Evolutionary conservation across 2,113 vertebrate species (phyloP), one percentile per base, ranked within the genome.

Genomic region (Brachionichthys hirsutus): DNA sequence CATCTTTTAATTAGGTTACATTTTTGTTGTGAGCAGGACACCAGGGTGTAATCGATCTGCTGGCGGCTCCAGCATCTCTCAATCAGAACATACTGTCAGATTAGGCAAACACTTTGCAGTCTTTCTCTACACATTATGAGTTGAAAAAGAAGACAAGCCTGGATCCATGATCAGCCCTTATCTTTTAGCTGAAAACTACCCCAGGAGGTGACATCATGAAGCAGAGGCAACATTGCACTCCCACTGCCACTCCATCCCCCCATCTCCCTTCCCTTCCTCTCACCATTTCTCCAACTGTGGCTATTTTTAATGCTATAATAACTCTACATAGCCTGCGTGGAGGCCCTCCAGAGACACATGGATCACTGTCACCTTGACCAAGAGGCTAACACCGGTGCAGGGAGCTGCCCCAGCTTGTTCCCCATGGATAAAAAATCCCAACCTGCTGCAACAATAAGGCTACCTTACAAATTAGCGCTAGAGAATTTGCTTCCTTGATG

Each of bases 351-450:
- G 73, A 77, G 62, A 72, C 19, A 71, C 61, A 62, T 73, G 75
- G 73, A 83, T 85, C 77, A 75, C 59, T 81, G 78, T 83, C 85
- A 81, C 84, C 81, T 85, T 81, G 78, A 76, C 84, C 69, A 15
- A 78, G 78, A 73, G 63, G 51, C 67, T 48, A 62, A 78, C 62
- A 57, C 56, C 64, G 52, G 67, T 13, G 3, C 56, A 35, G 67
- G 66, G 71, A 71, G 63, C 71, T 68, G 47, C 58, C 54, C 64
- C 0, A 41, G 65, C 45, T 55, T 40, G 64, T 18, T 65, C 82
- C 69, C 66, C n/a, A 1, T 19, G 67, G 77, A 73, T 10, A 35
- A 30, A 9, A n/a, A 67, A 70, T 60, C 38, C 38, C 18, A 16
- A 64, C 49, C 52, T 40, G 64, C 17, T 57, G 24, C 54, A 51